Evolutionary conservation across 2,113 vertebrate species (phyloP).

Genomic region (Apistogramma diplotaenia): DNA sequence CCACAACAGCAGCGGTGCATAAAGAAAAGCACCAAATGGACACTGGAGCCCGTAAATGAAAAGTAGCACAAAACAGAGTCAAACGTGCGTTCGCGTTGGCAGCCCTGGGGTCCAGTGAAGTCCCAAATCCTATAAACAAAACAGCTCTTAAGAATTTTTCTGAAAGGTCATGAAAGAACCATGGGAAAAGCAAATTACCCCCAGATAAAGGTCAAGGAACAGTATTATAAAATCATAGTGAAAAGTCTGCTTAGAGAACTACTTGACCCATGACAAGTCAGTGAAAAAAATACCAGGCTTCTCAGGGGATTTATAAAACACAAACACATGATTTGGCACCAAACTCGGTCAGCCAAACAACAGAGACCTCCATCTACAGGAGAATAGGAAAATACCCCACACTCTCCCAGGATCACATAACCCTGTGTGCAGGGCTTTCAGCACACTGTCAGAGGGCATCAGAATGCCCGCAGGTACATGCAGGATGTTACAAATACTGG

Average conservation of each 20-base stretch:
- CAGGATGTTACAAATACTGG: neutral
- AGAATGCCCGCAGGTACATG: neutral
- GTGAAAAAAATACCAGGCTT: constrained; percentile 20
- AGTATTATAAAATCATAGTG: constrained; percentile 1
- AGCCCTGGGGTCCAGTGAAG: neutral
- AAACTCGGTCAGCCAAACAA: constrained; percentile 7
- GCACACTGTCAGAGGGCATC: neutral
- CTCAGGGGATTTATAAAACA: constrained; percentile 47
- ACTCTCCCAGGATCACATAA: neutral
- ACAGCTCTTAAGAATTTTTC: constrained; percentile 17
- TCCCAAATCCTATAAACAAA: constrained; percentile 40
- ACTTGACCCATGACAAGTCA: constrained; percentile 34
- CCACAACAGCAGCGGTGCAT: neutral
- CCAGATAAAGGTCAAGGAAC: constrained; percentile 27
- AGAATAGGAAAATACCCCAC: neutral
- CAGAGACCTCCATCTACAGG: constrained; percentile 1
- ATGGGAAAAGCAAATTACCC: constrained; percentile 34
- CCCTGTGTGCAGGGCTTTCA: neutral
- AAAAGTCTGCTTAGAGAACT: constrained; percentile 23
- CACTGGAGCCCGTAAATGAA: neutral
- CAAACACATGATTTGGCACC: constrained; percentile 53
- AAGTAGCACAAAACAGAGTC: neutral
- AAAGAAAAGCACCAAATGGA: neutral
- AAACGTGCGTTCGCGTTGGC: neutral
- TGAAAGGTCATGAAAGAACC: constrained; percentile 27